These are phyloP conservation scores for Hippolais icterina DNA, from an alignment of 2,113 vertebrate genomes.

Conservation along the genomic window DNA sequence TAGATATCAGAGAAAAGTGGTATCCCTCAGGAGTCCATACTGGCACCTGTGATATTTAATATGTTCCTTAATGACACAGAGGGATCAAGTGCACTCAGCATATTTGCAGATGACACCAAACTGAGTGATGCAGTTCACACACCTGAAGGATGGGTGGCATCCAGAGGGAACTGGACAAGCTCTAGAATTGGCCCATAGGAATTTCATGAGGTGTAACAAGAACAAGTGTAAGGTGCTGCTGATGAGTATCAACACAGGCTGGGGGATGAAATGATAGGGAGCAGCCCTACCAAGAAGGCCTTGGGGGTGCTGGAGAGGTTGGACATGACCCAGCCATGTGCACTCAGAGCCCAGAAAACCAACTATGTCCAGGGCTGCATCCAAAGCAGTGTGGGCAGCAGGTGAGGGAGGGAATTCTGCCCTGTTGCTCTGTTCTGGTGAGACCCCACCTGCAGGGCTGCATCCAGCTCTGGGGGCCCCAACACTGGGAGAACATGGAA, in stretches of 20 bases:
- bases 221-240: not conserved
- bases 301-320: not conserved
- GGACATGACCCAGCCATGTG: rapidly evolving
- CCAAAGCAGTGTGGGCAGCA: rapidly evolving
- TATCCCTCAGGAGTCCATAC: not conserved
- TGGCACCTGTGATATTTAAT: not conserved
- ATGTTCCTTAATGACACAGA: not conserved
- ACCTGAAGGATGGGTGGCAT: not conserved
- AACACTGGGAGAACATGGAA: rapidly evolving
- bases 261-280: not conserved
- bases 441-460: not conserved
- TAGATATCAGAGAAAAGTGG: not conserved
- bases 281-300: not conserved
- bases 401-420: not conserved
- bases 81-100: not conserved
- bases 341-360: not conserved
- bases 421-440: not conserved
- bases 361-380: rapidly evolving
- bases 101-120: not conserved
- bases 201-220: not conserved
- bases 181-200: not conserved
- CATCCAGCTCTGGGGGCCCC: rapidly evolving
- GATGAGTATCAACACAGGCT: not conserved
- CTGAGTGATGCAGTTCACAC: not conserved
- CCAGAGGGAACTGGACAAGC: not conserved